Evolutionary conservation across 2,888 invertebrate genomes (phyloP).

Genomic region (Mythimna albipuncta): DNA sequence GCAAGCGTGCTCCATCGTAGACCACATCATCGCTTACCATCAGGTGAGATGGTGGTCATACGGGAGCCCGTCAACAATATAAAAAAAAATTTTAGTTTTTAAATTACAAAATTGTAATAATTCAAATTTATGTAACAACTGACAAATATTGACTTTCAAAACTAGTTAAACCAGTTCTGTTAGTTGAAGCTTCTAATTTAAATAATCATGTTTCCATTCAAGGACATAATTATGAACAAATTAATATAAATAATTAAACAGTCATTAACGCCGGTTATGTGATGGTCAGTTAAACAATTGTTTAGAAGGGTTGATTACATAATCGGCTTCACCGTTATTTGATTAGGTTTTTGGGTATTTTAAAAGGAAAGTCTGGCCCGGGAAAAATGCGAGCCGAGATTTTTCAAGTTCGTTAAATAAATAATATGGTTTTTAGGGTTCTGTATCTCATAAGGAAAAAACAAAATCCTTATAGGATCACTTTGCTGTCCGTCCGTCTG

Average conservation of each 20-base stretch:
- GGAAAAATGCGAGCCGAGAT: not conserved
- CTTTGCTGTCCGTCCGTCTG: no score
- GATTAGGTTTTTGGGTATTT: not conserved
- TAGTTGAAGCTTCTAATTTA: not conserved
- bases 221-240: not conserved
- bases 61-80: no score
- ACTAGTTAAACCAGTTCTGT: not conserved
- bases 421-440: not conserved
- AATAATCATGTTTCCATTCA: not conserved
- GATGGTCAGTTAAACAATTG: not conserved
- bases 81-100: no score
- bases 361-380: not conserved
- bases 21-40: no score
- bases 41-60: no score
- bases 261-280: slow-evolving; percentile 5
- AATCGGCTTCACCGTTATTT: not conserved
- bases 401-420: not conserved
- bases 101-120: no score
- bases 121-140: no score
- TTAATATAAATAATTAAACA: not conserved
- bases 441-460: no score
- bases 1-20: no score
- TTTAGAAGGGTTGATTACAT: slow-evolving; percentile 1
- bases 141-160: not conserved
- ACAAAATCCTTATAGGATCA: no score